Conservation (phyloP, 2,797 vertebrate genomes). For the Myripristis murdjan region DNA sequence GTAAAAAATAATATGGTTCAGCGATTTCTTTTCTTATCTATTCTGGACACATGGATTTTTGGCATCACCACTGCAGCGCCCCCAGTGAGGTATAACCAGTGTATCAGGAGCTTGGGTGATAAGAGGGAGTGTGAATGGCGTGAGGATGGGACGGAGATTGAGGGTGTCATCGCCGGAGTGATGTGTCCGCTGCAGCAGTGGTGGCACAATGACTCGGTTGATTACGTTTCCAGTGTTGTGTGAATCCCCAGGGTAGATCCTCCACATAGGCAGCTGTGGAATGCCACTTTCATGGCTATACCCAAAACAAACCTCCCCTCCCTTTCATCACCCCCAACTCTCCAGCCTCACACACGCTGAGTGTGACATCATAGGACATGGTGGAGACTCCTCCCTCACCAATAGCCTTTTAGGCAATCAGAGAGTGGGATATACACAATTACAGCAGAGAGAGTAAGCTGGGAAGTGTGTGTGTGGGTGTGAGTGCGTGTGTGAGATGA, state of each 20-base stretch:
- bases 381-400: constrained; percentile 46
- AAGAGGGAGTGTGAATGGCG: constrained; percentile 36
- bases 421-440: constrained; percentile 10
- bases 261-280: constrained; percentile 62
- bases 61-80: constrained; percentile 42
- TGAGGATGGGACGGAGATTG: constrained; percentile 20
- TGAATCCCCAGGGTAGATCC: constrained; percentile 68
- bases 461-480: constrained; percentile 28
- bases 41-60: constrained; percentile 43
- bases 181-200: constrained; percentile 54
- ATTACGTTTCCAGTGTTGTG: constrained; percentile 69
- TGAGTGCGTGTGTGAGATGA: constrained; percentile 16
- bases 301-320: constrained; percentile 40
- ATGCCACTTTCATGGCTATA: constrained; percentile 48
- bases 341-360: constrained; percentile 52
- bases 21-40: constrained; percentile 69
- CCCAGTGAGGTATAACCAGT: constrained; percentile 51
- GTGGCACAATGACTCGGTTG: constrained; percentile 65
- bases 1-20: constrained; percentile 30
- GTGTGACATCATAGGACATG: constrained; percentile 45
- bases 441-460: constrained; percentile 9
- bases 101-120: constrained; percentile 59
- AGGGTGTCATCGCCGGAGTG: constrained; percentile 38
- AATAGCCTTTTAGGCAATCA: constrained; percentile 55
- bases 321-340: constrained; percentile 27